phyloP scores from a whole-genome alignment of 2,888 invertebrate species.

The Crocallis elinguaria region DNA sequence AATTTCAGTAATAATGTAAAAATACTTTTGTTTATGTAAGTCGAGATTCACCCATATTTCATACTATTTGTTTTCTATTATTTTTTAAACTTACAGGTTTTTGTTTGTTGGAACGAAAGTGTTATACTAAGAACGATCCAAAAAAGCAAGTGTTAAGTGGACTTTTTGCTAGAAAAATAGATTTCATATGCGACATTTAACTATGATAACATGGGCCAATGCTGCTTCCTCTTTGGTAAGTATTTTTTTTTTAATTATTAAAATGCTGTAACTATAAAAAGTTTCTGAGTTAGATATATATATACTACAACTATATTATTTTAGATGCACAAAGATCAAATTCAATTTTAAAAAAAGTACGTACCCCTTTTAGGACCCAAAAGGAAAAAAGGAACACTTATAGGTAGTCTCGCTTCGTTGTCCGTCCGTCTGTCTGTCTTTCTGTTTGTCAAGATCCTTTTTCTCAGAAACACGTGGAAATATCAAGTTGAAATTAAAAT shows the following conservation, averaged over 20 bases:
- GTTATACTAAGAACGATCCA: neutral
- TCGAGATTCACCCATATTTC: too few species aligned
- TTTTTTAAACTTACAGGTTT: neutral
- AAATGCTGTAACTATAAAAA: neutral
- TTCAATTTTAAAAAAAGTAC: too few species aligned
- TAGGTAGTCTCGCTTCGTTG: too few species aligned
- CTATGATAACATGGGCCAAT: conserved; percentile 67
- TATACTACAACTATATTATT: neutral
- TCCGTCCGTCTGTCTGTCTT: too few species aligned
- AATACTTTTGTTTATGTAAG: too few species aligned
- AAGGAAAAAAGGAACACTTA: too few species aligned
- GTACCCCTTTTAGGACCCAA: too few species aligned
- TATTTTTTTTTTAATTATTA: conserved; percentile 10
- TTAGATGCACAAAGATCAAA: too few species aligned
- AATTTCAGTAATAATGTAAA: too few species aligned
- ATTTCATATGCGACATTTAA: conserved; percentile 48
- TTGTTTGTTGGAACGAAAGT: neutral
- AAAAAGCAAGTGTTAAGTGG: conserved; percentile 44
- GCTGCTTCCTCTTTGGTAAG: conserved; percentile 66
- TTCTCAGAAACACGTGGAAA: too few species aligned
- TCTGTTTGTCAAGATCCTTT: too few species aligned
- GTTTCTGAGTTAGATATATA: neutral
- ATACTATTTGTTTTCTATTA: neutral
- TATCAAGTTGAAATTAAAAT: too few species aligned
- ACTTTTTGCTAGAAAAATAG: conserved; percentile 51